A percentile compares a stretch with the other conserved stretches of the same genome.
These are phyloP conservation scores for Sinocyclocheilus anshuiensis DNA, from an alignment of 2,113 vertebrate genomes.

Conservation along the genomic window DNA sequence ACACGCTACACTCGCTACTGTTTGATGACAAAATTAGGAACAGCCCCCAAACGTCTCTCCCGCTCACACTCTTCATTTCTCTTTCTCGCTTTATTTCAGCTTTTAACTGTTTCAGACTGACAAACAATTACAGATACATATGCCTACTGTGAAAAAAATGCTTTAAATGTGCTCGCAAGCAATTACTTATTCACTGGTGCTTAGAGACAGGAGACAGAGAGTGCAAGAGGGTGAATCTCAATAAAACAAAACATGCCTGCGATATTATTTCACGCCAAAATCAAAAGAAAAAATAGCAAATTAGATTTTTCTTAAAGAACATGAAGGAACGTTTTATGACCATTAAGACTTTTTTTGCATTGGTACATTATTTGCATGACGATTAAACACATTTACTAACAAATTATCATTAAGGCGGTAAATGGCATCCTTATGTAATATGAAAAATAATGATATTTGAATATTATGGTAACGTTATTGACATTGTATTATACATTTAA, in stretches of 20 bases:
- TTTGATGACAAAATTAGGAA: slow-evolving; percentile 83
- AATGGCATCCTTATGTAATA: neutral
- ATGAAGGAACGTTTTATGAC: neutral
- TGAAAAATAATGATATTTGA: neutral
- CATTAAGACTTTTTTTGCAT: neutral
- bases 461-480: neutral
- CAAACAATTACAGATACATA: slow-evolving; percentile 47
- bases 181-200: neutral
- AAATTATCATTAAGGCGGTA: neutral
- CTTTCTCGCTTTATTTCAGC: slow-evolving; percentile 4
- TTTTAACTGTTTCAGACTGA: neutral
- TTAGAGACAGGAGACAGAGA: neutral
- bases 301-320: neutral
- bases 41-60: slow-evolving; percentile 46
- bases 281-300: neutral
- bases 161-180: slow-evolving; percentile 12
- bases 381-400: neutral
- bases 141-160: slow-evolving; percentile 9
- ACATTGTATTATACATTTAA: no score
- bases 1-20: slow-evolving; percentile 76
- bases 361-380: neutral
- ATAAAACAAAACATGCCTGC: neutral
- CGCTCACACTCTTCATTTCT: slow-evolving; percentile 59
- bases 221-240: neutral
- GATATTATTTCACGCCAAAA: neutral